phyloP scores from a whole-genome alignment of 2,113 vertebrate species.

The Albula goreensis region DNA sequence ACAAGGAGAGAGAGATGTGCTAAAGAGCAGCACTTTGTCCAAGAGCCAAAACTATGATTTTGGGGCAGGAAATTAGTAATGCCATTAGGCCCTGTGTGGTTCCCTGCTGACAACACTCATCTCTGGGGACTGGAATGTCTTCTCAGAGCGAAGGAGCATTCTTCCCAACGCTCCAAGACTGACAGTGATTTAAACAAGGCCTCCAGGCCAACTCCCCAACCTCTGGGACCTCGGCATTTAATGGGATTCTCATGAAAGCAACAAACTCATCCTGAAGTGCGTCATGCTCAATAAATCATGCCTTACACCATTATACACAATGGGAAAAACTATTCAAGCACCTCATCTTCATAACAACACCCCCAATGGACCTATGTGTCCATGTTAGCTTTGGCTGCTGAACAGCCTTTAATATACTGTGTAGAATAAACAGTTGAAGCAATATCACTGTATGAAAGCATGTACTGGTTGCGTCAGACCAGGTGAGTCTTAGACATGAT shows the following conservation, averaged over 20 bases:
- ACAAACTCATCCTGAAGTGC: constrained; percentile 26
- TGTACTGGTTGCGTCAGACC: no score
- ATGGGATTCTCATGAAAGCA: constrained; percentile 39
- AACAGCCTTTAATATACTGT: not conserved
- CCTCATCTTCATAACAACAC: not conserved
- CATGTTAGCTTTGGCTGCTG: not conserved
- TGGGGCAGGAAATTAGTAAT: not conserved
- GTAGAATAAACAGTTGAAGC: not conserved
- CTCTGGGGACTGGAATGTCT: not conserved
- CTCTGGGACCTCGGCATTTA: constrained; percentile 29
- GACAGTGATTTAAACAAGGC: constrained; percentile 45
- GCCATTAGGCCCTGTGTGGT: not conserved
- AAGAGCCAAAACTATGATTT: not conserved
- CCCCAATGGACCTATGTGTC: no score
- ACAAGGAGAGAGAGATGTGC: not conserved
- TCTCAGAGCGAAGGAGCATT: not conserved
- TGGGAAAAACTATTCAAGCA: not conserved
- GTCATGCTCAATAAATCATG: constrained; percentile 47
- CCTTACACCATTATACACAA: constrained; percentile 37
- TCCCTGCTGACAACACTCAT: not conserved
- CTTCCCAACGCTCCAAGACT: not conserved
- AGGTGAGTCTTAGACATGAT: no score
- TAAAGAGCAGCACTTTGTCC: not conserved
- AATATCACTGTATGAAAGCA: not conserved
- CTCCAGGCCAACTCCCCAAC: constrained; percentile 38